Evolutionary conservation across 2,888 invertebrate genomes (phyloP), one percentile per base, ranked within the genome.

Genomic region (Meliscaeva auricollis): DNA sequence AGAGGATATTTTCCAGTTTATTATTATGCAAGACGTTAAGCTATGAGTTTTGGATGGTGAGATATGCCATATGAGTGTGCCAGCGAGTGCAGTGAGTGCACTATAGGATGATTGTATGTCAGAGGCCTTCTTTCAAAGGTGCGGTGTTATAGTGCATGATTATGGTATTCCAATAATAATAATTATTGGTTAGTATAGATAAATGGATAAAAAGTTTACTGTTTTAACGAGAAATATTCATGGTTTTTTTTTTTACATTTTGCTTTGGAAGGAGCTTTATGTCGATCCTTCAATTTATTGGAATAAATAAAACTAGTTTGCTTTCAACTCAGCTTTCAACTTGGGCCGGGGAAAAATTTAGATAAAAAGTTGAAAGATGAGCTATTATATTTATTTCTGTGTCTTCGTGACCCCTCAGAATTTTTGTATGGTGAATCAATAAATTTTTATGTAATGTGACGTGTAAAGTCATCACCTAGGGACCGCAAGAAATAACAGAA

Each of bases 1-100:
- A 66, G 76, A 75, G 72, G 66, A 75, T 73, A 69, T 64, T 85
- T 72, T 76, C 68, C 68, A 76, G 68, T 85, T 85, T 76, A 76
- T 70, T 76, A 66, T 81, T 76, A 81, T 76, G 76, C 76, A 66
- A 81, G 70, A 75, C 46, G 75, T 81, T 81, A 62, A 64, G 46
- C 73, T 54, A 50, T 64, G 74, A 78, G 69, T 69, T 32, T 41
- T 30, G 17, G 35, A 35, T 35, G 48, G 48, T 30, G 58, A 41
- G 58, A 41, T 38, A 17, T 13, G 35, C 54, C 6, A 48, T 20
- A 54, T 38, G 58, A 64, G 56, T 58, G 13, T 38, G n/a, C n/a
- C 35, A 35, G 35, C 9, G 35, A 8, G 58, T 48, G 20, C 32
- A 9, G 17, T 64, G 73, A 52, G 73, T 79, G 74, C 84, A 22